These are phyloP conservation scores for Cynopterus sphinx DNA, from an alignment of 2,797 vertebrate species.

Conservation along the genomic window DNA sequence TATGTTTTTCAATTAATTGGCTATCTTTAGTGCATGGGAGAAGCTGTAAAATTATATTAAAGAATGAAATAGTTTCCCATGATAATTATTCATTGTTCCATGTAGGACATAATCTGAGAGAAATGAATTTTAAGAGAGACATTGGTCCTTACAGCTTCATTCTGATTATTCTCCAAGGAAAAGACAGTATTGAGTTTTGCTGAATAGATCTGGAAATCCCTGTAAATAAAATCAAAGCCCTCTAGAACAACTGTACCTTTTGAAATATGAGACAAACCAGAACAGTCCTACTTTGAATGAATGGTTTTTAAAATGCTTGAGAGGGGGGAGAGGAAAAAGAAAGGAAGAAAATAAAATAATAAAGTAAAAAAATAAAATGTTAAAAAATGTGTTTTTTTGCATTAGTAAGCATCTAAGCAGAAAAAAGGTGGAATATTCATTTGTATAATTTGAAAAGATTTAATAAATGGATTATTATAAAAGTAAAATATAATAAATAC, in stretches of 20 bases:
- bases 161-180: slow-evolving; percentile 28
- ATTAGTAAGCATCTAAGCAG: slow-evolving; percentile 3
- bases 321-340: no score
- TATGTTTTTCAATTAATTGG: not conserved
- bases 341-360: no score
- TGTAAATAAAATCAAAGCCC: slow-evolving; percentile 55
- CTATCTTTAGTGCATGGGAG: not conserved
- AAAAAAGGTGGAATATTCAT: not conserved
- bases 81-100: slow-evolving; percentile 18
- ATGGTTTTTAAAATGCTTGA: slow-evolving; percentile 54
- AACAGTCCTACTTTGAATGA: slow-evolving; percentile 35
- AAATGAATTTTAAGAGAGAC: slow-evolving; percentile 55
- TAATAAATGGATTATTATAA: slow-evolving; percentile 29
- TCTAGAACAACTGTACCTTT: slow-evolving; percentile 11
- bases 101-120: slow-evolving; percentile 11
- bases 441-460: not conserved
- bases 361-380: no score
- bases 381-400: not conserved
- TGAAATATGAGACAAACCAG: slow-evolving; percentile 46
- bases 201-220: slow-evolving; percentile 42
- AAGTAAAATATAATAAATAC: no score
- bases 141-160: slow-evolving; percentile 46
- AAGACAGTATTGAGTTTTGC: slow-evolving; percentile 48
- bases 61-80: not conserved
- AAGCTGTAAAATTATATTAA: not conserved